Base-by-base conservation (phyloP, 1,140 invertebrate genomes). In the Neotoxoptera formosana region DNA sequence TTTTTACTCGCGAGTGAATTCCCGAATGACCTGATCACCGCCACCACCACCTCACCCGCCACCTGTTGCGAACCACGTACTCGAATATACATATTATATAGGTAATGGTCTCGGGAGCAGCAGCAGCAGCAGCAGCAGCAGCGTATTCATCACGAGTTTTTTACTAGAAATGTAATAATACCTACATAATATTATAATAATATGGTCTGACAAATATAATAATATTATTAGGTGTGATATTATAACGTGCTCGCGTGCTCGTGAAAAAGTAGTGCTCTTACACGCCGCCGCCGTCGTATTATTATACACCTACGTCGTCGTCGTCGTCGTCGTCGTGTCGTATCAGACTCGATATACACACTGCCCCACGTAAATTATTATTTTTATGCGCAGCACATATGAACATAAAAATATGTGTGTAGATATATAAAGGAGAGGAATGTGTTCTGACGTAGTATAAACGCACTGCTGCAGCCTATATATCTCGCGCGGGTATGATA, bases 191-290 rank as follows among this genome's bases (percentile, higher is more conserved):
- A 41, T n/a, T n/a, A n/a, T n/a, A n/a, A n/a, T n/a, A n/a, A n/a
- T 41, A 86, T 30, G 48, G 84, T 20, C 84, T 87, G 84, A 87
- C 45, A 87, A 87, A 87, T 84, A 87, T 41, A 41, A 41, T 41
- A 41, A 41, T 87, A 87, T 30, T 30, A 17, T 30, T 30, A 17
- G 36, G 36, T 83, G 20, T 30, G 83, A 87, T 87, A 87, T 87
- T n/a, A 34, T 25, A 25, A 34, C 48, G 23, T 20, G 21, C 51
- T 53, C 21, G 86, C 30, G 11, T 23, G 47, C 17, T n/a, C 7
- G 45, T 47, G 84, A 88, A 88, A 88, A 51, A 51, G 45, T 51
- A 48, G 45, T 51, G n/a, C 25, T 51, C 41, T 41, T 41, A 41
- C 41, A 41, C 41, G 4, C 41, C 1, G 41, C 41, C 41, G 41